phyloP scores from a whole-genome alignment of 2,113 vertebrate species.

The Hypocryptadius cinnamomeus region DNA sequence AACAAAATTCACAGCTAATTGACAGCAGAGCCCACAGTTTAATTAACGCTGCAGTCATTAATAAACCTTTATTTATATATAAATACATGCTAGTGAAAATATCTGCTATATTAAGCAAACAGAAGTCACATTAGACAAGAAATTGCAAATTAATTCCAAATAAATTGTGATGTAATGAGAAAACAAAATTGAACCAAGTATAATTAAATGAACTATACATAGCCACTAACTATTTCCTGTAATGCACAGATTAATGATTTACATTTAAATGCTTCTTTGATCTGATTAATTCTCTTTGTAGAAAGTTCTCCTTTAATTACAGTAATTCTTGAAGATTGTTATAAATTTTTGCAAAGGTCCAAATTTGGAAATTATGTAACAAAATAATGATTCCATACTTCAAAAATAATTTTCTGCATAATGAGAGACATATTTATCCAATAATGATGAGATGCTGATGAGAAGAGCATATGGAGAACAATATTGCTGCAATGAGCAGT shows the following conservation, averaged over 20 bases:
- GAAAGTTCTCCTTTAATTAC: conserved; percentile 21
- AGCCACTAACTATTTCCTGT: conserved; percentile 14
- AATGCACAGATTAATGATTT: not conserved
- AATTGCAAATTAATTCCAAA: not conserved
- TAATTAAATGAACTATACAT: conserved; percentile 24
- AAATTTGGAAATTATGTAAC: conserved; percentile 22
- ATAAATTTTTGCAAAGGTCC: not conserved
- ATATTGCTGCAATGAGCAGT: not conserved
- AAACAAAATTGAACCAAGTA: conserved; percentile 12
- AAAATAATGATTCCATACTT: conserved; percentile 9
- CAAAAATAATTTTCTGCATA: conserved; percentile 18
- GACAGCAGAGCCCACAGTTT: not conserved
- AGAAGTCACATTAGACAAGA: conserved; percentile 36
- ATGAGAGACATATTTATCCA: conserved; percentile 16
- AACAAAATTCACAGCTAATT: not conserved
- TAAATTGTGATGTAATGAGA: not conserved
- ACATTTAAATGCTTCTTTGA: conserved; percentile 15
- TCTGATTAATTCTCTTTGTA: conserved; percentile 8
- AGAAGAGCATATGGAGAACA: conserved; percentile 20
- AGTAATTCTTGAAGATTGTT: not conserved
- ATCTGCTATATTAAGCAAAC: conserved; percentile 15
- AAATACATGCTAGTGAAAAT: not conserved
- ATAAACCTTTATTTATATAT: conserved; percentile 20
- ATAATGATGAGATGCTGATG: not conserved
- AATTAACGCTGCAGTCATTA: not conserved